These are phyloP conservation scores for Microvelia longipes DNA, from an alignment of 1,140 invertebrate species.

Conservation along the genomic window DNA sequence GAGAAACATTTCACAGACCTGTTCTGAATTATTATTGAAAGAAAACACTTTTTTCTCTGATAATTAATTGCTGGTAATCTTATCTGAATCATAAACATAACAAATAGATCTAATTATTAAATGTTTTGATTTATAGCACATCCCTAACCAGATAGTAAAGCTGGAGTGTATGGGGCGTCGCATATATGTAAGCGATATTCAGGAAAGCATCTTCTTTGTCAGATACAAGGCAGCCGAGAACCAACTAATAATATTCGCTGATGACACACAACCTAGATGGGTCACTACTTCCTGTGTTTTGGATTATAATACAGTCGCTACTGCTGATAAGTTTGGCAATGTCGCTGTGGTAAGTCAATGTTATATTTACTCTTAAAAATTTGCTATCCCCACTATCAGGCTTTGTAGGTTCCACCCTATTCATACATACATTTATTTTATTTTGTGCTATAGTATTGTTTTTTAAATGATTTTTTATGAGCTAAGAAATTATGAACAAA, in stretches of 20 bases:
- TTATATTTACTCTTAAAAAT: constrained; percentile 16
- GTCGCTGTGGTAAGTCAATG: constrained; percentile 74
- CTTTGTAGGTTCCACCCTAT: no score
- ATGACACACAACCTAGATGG: constrained; percentile 94
- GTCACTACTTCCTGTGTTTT: constrained; percentile 82
- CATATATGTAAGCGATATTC: constrained; percentile 88
- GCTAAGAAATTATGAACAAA: no score
- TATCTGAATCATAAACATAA: no score
- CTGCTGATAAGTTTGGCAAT: constrained; percentile 98
- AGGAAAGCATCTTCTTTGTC: constrained; percentile 93
- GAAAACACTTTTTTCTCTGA: no score
- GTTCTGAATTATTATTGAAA: not conserved
- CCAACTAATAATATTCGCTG: constrained; percentile 94
- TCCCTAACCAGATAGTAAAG: constrained; percentile 85
- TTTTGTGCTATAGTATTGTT: no score
- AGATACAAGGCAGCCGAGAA: constrained; percentile 92
- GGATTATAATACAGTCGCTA: constrained; percentile 92
- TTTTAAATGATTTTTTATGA: no score
- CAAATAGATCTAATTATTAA: not conserved
- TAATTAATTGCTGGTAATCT: no score
- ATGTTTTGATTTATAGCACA: constrained; percentile 44
- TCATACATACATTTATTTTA: no score
- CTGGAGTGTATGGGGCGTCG: constrained; percentile 87
- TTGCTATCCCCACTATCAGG: no score
- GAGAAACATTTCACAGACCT: not conserved